Percentiles rank a stretch among this genome's conserved stretches.
These are phyloP conservation scores for Alcis repandata DNA, from an alignment of 2,888 invertebrate species.

Conservation along the genomic window DNA sequence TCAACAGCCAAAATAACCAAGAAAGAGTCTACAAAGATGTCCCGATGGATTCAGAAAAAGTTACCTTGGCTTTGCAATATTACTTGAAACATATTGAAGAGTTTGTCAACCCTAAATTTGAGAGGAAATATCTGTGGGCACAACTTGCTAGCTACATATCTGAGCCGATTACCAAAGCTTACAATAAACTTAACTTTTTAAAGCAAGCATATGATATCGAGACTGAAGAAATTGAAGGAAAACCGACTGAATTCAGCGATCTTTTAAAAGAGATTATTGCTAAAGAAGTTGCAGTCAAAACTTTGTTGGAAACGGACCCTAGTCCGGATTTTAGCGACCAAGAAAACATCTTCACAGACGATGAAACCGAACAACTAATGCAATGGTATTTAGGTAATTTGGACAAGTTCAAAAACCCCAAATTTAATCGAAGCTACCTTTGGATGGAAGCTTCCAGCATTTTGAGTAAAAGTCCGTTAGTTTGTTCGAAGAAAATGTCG, in stretches of 20 bases:
- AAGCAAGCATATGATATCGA: slow-evolving; percentile 66
- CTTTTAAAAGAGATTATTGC: slow-evolving; percentile 64
- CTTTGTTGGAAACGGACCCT: slow-evolving; percentile 57
- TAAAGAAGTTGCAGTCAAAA: slow-evolving; percentile 63
- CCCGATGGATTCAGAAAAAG: slow-evolving; percentile 61
- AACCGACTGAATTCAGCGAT: slow-evolving; percentile 53
- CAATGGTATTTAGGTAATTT: slow-evolving; percentile 78
- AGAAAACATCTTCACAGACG: slow-evolving; percentile 68
- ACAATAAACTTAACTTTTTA: slow-evolving; percentile 74
- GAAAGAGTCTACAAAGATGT: slow-evolving; percentile 66
- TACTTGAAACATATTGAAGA: slow-evolving; percentile 75
- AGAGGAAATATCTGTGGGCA: slow-evolving; percentile 75
- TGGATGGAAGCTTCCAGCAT: slow-evolving; percentile 76
- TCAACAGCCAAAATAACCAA: slow-evolving; percentile 58
- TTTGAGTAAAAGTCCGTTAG: slow-evolving; percentile 70
- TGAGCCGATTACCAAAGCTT: slow-evolving; percentile 68
- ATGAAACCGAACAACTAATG: slow-evolving; percentile 68
- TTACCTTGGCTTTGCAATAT: slow-evolving; percentile 66
- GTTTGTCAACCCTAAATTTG: slow-evolving; percentile 73
- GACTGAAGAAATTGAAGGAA: slow-evolving; percentile 52
- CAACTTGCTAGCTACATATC: slow-evolving; percentile 67
- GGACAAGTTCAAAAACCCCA: slow-evolving; percentile 80
- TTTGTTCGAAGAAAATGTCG: slow-evolving; percentile 79
- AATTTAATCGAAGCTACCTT: slow-evolving; percentile 72
- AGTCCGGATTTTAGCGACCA: slow-evolving; percentile 52